Conservation (phyloP, 2,113 vertebrate species). For the Zosterops hypoxanthus region DNA sequence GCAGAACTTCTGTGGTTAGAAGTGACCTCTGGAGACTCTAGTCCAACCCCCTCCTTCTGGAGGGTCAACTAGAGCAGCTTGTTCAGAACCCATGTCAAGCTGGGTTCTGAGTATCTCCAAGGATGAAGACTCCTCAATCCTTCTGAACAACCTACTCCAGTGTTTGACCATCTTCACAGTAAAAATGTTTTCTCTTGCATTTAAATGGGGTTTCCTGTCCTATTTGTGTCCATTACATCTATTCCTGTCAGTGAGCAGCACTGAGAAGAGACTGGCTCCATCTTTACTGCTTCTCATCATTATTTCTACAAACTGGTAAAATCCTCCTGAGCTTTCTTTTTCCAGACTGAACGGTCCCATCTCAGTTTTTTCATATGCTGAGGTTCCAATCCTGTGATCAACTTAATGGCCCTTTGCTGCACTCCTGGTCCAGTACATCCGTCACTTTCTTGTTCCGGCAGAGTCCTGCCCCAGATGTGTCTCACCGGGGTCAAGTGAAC, state of each 20-base stretch:
- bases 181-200: background rate
- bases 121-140: background rate
- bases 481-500: background rate
- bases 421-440: background rate
- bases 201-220: background rate
- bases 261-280: background rate
- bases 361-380: background rate
- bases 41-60: background rate
- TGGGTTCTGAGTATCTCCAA: background rate
- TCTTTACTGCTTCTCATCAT: background rate
- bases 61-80: background rate
- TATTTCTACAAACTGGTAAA: background rate
- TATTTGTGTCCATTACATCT: background rate
- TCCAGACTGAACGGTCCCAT: background rate
- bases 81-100: background rate
- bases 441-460: rapidly evolving
- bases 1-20: background rate
- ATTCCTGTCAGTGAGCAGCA: background rate
- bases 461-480: background rate
- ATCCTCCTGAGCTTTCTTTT: background rate
- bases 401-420: background rate
- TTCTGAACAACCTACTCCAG: background rate
- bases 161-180: background rate
- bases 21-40: background rate
- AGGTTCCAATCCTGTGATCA: background rate